A percentile compares a stretch with the other conserved stretches of the same genome.
Conservation (phyloP, 2,888 invertebrate species). For the Saturnia pavonia region DNA sequence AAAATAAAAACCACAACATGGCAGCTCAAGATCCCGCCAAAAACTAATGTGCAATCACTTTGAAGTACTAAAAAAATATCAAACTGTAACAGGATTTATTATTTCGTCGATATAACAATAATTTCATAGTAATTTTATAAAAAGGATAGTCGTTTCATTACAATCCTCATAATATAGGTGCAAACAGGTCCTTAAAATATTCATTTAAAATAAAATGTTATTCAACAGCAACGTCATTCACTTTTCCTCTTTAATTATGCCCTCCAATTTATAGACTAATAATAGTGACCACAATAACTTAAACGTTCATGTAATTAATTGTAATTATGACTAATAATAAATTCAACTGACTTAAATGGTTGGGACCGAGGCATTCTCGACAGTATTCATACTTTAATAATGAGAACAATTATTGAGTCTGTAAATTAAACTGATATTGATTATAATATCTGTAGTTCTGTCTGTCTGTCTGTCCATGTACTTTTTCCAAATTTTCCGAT, state of each 20-base stretch:
- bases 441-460: background rate
- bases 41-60: too few relatives aligned
- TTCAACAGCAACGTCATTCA: background rate
- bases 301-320: slow-evolving; percentile 20
- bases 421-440: background rate
- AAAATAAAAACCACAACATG: too few relatives aligned
- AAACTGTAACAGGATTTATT: too few relatives aligned
- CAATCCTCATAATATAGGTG: background rate
- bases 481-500: background rate
- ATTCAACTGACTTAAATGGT: background rate
- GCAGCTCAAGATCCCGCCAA: too few relatives aligned
- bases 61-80: too few relatives aligned
- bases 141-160: too few relatives aligned
- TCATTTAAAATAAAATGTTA: background rate
- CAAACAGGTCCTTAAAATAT: background rate
- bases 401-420: background rate
- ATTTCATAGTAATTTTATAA: too few relatives aligned
- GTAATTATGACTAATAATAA: slow-evolving; percentile 14
- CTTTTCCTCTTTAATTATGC: background rate
- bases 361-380: background rate
- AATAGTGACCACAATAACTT: background rate
- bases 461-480: background rate
- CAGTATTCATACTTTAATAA: background rate
- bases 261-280: background rate
- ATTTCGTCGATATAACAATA: too few relatives aligned